Evolutionary conservation across 2,113 vertebrate species (phyloP).

Genomic region (Amblyornis subalaris): DNA sequence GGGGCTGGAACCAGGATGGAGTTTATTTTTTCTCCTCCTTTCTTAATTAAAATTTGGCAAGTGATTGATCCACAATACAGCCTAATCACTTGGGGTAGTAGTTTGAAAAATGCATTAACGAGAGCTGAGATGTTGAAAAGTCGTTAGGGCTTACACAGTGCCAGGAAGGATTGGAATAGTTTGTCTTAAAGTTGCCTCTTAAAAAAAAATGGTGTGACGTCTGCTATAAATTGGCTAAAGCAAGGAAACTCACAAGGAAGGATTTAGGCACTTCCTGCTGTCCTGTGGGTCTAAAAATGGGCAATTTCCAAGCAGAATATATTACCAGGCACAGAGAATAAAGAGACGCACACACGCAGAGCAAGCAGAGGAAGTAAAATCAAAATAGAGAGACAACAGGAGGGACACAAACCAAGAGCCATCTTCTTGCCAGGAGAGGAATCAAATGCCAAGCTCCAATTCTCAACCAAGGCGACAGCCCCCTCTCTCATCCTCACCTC

Average conservation of each 20-base stretch:
- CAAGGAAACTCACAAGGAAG: constrained; percentile 7
- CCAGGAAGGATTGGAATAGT: constrained; percentile 57
- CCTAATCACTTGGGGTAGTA: constrained; percentile 62
- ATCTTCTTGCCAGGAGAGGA: neutral
- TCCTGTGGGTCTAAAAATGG: constrained; percentile 18
- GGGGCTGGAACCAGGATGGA: constrained; percentile 45
- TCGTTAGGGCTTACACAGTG: constrained; percentile 51
- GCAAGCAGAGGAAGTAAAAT: neutral
- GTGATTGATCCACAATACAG: constrained; percentile 62
- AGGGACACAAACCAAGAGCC: neutral
- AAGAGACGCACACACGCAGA: neutral
- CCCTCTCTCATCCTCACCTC: neutral
- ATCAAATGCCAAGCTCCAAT: neutral
- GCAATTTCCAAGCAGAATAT: neutral
- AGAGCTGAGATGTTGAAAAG: constrained; percentile 47
- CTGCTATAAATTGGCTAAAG: constrained; percentile 37
- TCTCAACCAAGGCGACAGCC: neutral
- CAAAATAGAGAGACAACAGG: neutral
- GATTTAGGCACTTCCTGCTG: constrained; percentile 46
- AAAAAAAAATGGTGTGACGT: constrained; percentile 28
- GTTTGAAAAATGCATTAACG: constrained; percentile 62
- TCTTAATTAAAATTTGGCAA: constrained; percentile 73
- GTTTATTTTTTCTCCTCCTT: constrained; percentile 59
- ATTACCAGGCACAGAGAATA: neutral
- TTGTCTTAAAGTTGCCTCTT: constrained; percentile 55